Conservation (phyloP, 2,888 invertebrate species). For the Aelia acuminata region DNA sequence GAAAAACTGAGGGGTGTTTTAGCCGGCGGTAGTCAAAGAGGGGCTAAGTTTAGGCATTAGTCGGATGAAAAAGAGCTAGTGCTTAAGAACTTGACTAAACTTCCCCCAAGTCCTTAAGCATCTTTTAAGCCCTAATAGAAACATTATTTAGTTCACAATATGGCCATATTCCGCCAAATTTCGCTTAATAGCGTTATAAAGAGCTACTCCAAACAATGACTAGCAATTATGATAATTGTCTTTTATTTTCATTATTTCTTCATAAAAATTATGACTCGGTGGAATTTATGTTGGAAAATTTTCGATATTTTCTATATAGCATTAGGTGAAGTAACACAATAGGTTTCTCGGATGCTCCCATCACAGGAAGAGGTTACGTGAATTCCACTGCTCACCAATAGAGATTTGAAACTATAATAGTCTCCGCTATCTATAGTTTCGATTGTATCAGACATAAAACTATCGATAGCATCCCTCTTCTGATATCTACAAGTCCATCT, state of each 20-base stretch:
- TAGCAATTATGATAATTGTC: neutral
- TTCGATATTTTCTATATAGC: too few relatives aligned
- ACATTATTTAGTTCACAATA: slow-evolving; percentile 41
- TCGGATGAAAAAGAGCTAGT: neutral
- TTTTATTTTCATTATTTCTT: neutral
- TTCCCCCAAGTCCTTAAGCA: neutral
- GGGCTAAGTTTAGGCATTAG: slow-evolving; percentile 25
- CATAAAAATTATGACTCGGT: too few relatives aligned
- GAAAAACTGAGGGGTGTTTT: neutral
- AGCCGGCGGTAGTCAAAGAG: neutral
- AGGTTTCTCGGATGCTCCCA: too few relatives aligned
- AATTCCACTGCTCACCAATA: too few relatives aligned
- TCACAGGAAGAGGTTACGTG: too few relatives aligned
- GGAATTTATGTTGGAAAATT: too few relatives aligned
- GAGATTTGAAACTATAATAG: too few relatives aligned
- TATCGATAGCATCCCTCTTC: too few relatives aligned
- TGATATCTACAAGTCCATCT: too few relatives aligned
- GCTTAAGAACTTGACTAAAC: slow-evolving; percentile 25
- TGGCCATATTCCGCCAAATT: slow-evolving; percentile 5
- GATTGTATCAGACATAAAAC: too few relatives aligned
- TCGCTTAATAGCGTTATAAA: neutral
- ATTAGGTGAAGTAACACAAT: too few relatives aligned
- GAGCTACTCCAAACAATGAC: neutral
- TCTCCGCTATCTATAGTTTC: too few relatives aligned
- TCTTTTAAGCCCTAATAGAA: slow-evolving; percentile 35